Evolutionary conservation across 2,797 vertebrate species (phyloP).

Genomic region (Lagorchestes hirsutus): DNA sequence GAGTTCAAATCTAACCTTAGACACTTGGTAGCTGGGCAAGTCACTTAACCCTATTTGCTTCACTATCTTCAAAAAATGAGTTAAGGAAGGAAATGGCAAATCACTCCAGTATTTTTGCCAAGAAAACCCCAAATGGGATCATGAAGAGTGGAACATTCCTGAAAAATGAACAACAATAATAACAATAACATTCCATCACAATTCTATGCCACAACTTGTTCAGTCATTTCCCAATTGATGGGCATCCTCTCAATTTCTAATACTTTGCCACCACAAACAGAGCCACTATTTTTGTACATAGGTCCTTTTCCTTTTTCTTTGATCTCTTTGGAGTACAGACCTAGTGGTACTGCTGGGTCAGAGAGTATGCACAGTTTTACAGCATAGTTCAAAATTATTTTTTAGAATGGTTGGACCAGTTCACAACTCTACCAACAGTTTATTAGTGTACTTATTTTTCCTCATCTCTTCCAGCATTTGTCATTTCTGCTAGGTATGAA

Average conservation of each 20-base stretch:
- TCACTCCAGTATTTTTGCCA: neutral
- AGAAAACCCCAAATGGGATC: neutral
- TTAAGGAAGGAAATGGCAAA: neutral
- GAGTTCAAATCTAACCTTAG: neutral
- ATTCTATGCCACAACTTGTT: neutral
- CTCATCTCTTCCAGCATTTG: neutral
- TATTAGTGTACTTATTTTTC: neutral
- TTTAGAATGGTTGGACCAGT: neutral
- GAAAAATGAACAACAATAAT: neutral
- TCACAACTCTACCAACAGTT: neutral
- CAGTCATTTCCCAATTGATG: neutral
- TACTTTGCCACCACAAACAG: neutral
- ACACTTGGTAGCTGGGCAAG: neutral
- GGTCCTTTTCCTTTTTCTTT: neutral
- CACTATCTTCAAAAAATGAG: neutral
- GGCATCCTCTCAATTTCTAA: neutral
- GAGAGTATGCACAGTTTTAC: neutral
- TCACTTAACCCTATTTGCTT: neutral
- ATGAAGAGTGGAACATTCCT: neutral
- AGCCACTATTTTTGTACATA: neutral
- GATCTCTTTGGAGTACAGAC: neutral
- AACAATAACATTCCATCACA: neutral
- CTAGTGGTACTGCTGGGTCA: neutral
- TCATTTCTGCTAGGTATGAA: neutral
- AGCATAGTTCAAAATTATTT: neutral